Evolutionary conservation across 2,113 vertebrate species (phyloP).

Genomic region (Cisticola juncidis): DNA sequence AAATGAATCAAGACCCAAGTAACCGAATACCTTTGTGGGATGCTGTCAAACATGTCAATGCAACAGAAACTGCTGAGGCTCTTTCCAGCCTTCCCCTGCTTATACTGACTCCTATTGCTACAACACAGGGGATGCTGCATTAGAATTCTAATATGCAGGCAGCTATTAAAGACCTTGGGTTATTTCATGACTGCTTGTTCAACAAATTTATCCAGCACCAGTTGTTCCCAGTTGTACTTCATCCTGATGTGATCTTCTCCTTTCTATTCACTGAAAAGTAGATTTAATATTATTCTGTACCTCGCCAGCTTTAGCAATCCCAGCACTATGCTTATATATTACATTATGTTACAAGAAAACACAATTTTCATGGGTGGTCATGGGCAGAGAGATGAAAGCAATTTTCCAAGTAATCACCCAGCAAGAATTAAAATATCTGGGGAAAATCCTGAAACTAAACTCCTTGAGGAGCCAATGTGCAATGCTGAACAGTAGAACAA

Average conservation of each 20-base stretch:
- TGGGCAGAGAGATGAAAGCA: background rate
- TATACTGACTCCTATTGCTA: background rate
- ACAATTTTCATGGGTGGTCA: background rate
- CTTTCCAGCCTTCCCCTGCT: background rate
- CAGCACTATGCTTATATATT: background rate
- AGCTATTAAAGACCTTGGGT: background rate
- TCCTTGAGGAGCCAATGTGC: background rate
- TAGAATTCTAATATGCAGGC: background rate
- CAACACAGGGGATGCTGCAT: background rate
- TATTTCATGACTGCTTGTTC: background rate
- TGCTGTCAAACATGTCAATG: background rate
- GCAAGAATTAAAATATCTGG: background rate
- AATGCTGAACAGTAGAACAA: background rate
- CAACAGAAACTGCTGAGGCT: background rate
- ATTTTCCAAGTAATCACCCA: background rate
- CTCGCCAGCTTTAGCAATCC: background rate
- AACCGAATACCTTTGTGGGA: background rate
- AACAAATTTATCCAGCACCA: background rate
- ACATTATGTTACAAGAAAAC: background rate
- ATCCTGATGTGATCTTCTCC: background rate
- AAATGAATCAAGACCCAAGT: background rate
- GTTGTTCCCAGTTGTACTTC: background rate
- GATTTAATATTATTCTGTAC: background rate
- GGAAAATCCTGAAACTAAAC: background rate
- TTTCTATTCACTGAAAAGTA: background rate